Evolutionary conservation across 2,113 vertebrate species (phyloP), one percentile per base, ranked within the genome.

Genomic region (Atherinomorus stipes): DNA sequence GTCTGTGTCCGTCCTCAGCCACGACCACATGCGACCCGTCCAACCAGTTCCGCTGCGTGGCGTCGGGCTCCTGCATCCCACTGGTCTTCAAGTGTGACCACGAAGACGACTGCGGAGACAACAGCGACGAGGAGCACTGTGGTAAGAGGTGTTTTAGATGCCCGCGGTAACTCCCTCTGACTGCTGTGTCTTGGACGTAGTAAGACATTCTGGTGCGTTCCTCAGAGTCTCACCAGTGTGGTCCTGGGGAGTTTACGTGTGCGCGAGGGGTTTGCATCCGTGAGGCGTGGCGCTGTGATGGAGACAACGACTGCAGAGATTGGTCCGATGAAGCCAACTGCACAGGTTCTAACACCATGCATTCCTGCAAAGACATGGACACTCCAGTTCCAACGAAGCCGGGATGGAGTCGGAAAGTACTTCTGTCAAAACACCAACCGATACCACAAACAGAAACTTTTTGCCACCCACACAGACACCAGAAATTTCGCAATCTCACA

Each of bases 291-390:
- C 96, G 95, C 77, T 99, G 98, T 1, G 98, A 99, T 0, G 98
- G 98, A 0, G 98, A 99, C 81, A 99, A 99, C 0, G 98, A 99
- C 82, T 99, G 98, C 94, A 93, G 97, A 67, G 98, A 99, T 89
- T 99, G 98, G 98, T 99, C 98, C 0, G 98, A 99, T 0, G 98
- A 99, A 88, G 91, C 92, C 0, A 98, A 99, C 93, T 99, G 98
- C 71, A 98, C 97, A 1, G 95, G 98, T 81, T 51, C 7, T 10
- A 4, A n/a, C 25, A 10, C 16, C 2, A 47, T 4, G 1, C 4
- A 47, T n/a, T 47, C 7, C 42, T n/a, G n/a, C n/a, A n/a, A n/a
- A 28, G 28, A 28, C 28, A 28, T 28, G 28, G 5, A 34, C 5
- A 34, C 5, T 8, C 31, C 31, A 34, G 31, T n/a, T n/a, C n/a